phyloP scores from a whole-genome alignment of 1,140 invertebrate genomes.

The Prorops nasuta region DNA sequence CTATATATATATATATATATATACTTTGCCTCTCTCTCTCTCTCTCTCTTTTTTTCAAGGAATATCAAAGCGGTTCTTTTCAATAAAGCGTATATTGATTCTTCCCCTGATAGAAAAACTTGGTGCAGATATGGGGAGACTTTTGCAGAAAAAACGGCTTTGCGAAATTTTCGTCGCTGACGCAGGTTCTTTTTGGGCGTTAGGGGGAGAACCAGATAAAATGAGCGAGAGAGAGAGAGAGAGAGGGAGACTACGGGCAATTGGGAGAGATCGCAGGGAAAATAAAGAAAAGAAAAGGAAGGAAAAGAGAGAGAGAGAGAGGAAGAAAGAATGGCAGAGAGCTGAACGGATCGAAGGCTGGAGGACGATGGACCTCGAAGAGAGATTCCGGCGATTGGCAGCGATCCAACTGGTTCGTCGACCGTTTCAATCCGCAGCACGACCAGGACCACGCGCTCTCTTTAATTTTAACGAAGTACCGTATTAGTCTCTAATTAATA shows the following conservation, averaged over 20 bases:
- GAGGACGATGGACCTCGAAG: background rate
- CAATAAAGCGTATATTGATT: too few relatives aligned
- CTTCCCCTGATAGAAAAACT: background rate
- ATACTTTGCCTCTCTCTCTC: too few relatives aligned
- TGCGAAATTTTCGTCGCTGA: background rate
- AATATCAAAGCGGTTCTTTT: too few relatives aligned
- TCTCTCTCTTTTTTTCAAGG: slow-evolving; percentile 1
- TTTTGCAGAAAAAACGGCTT: too few relatives aligned
- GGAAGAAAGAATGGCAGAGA: slow-evolving; percentile 12
- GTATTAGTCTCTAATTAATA: slow-evolving; percentile 32
- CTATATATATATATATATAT: too few relatives aligned
- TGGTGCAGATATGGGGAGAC: too few relatives aligned
- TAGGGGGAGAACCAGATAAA: background rate
- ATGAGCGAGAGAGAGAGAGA: background rate
- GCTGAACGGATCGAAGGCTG: background rate
- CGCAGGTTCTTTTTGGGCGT: background rate
- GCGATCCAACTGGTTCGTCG: slow-evolving; percentile 2
- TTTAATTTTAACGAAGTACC: slow-evolving; percentile 21
- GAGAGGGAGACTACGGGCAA: background rate
- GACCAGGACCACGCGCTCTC: slow-evolving; percentile 5
- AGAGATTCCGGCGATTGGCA: background rate
- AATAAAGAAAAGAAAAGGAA: slow-evolving; percentile 1
- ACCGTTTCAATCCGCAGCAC: background rate
- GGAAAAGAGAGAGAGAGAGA: background rate
- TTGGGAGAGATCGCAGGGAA: background rate